Evolutionary conservation across 2,113 vertebrate genomes (phyloP).

Genomic region (Rattus norvegicus): DNA sequence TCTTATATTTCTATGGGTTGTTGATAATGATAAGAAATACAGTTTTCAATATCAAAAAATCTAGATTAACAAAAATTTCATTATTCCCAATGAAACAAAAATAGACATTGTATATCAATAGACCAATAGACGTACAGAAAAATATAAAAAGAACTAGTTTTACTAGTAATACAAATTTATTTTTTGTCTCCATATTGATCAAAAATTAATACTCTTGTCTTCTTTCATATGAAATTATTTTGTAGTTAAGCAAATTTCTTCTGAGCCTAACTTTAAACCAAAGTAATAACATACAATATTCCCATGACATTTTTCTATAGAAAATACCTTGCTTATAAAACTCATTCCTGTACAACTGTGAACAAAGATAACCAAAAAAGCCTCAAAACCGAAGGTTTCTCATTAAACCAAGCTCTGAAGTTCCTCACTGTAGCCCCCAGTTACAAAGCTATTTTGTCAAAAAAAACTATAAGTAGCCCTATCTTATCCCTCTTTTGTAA

Average conservation of each 20-base stretch:
- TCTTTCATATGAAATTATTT: not conserved
- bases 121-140: not conserved
- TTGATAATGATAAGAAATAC: not conserved
- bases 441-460: not conserved
- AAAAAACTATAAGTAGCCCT: not conserved
- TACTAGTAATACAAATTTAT: not conserved
- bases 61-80: not conserved
- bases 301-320: not conserved
- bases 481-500: not conserved
- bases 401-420: not conserved
- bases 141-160: not conserved
- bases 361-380: not conserved
- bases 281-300: not conserved
- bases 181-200: accelerated
- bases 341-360: not conserved
- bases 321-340: not conserved
- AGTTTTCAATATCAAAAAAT: not conserved
- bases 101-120: not conserved
- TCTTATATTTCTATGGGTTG: not conserved
- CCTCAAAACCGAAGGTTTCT: not conserved
- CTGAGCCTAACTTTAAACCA: not conserved
- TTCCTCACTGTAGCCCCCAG: not conserved
- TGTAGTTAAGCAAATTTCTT: not conserved
- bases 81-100: slow-evolving; percentile 14
- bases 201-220: not conserved